Evolutionary conservation across 1,140 invertebrate species (phyloP).

Genomic region (roundworm (Caenorhabditis elegans)): DNA sequence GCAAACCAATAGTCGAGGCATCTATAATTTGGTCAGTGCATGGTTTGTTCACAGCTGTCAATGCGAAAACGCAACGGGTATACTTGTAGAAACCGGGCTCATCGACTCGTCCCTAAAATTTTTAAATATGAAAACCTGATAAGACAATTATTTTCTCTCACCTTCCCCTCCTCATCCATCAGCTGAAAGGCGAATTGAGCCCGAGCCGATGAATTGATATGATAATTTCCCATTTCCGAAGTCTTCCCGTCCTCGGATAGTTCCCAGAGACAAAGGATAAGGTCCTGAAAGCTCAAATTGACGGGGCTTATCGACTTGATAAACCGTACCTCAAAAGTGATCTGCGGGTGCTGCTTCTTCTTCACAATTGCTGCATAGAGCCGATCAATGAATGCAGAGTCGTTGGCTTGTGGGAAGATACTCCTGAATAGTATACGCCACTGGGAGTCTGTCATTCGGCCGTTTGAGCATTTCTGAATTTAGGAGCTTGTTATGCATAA

Average conservation of each 20-base stretch:
- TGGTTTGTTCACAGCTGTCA: too few relatives aligned
- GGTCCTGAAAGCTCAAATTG: conserved; percentile 42
- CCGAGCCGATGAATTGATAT: conserved; percentile 32
- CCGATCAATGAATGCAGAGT: conserved; percentile 53
- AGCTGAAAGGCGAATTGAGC: conserved; percentile 53
- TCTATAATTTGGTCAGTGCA: not conserved
- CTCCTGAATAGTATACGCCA: conserved; percentile 53
- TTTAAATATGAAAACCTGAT: not conserved
- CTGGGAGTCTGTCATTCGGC: conserved; percentile 50
- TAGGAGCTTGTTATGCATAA: too few relatives aligned
- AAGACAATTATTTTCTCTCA: not conserved
- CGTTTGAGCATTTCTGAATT: conserved; percentile 48
- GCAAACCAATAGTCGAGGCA: not conserved
- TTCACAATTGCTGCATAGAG: conserved; percentile 51
- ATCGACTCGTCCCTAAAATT: conserved; percentile 45
- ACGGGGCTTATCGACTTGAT: not conserved
- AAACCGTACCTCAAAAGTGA: not conserved
- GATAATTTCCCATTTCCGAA: conserved; percentile 28
- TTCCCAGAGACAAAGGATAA: conserved; percentile 52
- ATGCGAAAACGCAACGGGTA: conserved; percentile 48
- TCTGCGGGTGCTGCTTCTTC: conserved; percentile 37
- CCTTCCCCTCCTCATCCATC: conserved; percentile 52
- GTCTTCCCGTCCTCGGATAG: conserved; percentile 37
- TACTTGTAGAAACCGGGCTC: conserved; percentile 48
- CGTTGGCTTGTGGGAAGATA: conserved; percentile 53